Base-by-base conservation (phyloP, 1,140 invertebrate genomes). In the Leptonema lineaticorne region DNA sequence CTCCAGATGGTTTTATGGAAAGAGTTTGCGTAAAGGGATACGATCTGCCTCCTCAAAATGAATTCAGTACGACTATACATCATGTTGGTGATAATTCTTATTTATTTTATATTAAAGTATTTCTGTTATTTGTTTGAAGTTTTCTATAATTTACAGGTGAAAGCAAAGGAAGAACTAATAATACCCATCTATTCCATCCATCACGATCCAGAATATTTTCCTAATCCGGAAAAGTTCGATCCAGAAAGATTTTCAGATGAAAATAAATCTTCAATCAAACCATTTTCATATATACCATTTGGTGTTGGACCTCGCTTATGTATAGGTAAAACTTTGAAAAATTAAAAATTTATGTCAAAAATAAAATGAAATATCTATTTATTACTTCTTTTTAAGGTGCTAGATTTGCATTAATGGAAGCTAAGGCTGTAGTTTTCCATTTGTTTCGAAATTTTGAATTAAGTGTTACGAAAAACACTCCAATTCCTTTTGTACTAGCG, bases 221-320 rank as follows among this genome's bases (percentile, higher is more conserved):
- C 58, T 2, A 33, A 72, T 63, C 70, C 70, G 2, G 67, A 69
- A 22, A 50, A 63, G 59, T 84, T 83, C 69, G 74, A 79, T 71
- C 81, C 81, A 4, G 82, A 82, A 60, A 71, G 82, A 50, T 83
- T 80, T 65, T 70, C 73, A 7, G 74, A 74, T 18, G 76, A 79
- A 65, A 77, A 76, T 58, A 75, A 74, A 27, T 33, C 27, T 5
- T 73, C 66, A 6, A 69, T 76, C 24, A 74, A 75, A 22, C 78
- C 76, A 1, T 83, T 76, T 64, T 67, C 76, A 8, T 85, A 77
- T 70, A 69, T 84, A 53, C 82, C 85, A 2, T 86, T 86, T 73
- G 82, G 83, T 41, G 74, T 75, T 11, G 85, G 85, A 16, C 83
- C 82, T 2, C 73, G 84, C 69, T 80, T 71, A 53, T 73, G 72